Evolutionary conservation across 2,113 vertebrate genomes (phyloP).

Genomic region (Daphoenositta chrysoptera): DNA sequence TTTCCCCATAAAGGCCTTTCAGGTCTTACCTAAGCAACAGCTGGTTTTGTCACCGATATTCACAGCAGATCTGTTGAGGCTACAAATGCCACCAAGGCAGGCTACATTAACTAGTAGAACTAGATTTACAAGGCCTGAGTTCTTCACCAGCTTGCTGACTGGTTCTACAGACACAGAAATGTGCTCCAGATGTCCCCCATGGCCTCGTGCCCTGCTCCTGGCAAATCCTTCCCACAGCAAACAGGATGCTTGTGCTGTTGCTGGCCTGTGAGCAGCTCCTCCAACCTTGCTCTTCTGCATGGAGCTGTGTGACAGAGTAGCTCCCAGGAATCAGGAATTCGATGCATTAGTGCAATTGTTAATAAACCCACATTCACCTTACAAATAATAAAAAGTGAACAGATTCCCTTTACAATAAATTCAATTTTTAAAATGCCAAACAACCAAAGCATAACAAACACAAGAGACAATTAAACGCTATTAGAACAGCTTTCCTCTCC

Average conservation of each 20-base stretch:
- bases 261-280: background rate
- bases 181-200: background rate
- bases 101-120: background rate
- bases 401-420: background rate
- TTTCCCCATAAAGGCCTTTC: background rate
- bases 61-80: background rate
- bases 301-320: background rate
- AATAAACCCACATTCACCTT: background rate
- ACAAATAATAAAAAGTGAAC: background rate
- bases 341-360: background rate
- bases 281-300: background rate
- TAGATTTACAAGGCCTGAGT: background rate
- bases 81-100: background rate
- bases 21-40: background rate
- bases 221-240: background rate
- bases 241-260: accelerated
- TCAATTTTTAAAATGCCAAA: background rate
- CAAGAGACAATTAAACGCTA: background rate
- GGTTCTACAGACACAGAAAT: background rate
- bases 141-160: background rate
- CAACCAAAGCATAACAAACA: background rate
- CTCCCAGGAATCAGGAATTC: background rate
- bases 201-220: background rate
- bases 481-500: background rate
- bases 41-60: background rate